Evolutionary conservation across 30 jellyfish, hydroid and myxozoan genomes (phyloP), one percentile per base, ranked within the genome.

Genomic region (Hydra vulgaris): DNA sequence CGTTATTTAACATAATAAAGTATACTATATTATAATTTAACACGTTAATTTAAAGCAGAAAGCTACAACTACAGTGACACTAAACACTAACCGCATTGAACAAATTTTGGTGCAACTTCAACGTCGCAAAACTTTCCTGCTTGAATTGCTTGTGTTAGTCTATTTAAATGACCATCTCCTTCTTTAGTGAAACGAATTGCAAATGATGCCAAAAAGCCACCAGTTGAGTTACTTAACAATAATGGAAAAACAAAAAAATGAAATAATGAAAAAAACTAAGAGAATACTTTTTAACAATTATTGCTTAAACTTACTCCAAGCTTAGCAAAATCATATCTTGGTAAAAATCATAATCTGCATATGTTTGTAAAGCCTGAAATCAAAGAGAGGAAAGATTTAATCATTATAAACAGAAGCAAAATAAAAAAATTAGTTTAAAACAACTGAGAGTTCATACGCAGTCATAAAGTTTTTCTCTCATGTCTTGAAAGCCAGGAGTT

Each of bases 151-250:
- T 89, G 95, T 54, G 97, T 71, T 74, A 89, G 80, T 61, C 95
- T 87, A 71, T 89, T 78, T 82, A 89, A 71, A 77, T 89, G 97
- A 8, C 95, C 95, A 55, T 78, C 89, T 22, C 90, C 97, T 75
- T 85, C 94, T 83, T 89, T 89, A 40, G 97, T 89, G 87, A 89
- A 89, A 55, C 96, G 86, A 75, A 89, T 77, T n/a, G 94, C 94
- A 26, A 89, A 82, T 52, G 82, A 81, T 16, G 95, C 97, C 67
- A 79, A 21, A 55, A 89, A 81, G 23, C 97, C 97, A 24, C 91
- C 97, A 25, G 94, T 88, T 8, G 96, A 87, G 53, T 88, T 85
- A n/a, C 96, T 89, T 77, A 8, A 27, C 23, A 23, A 0, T 21
- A 70, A 53, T 15, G 71, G 17, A 56, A 15, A 56, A 56, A 15